Conservation (phyloP, 2,888 invertebrate genomes). For the Cremastinae sp. region DNA sequence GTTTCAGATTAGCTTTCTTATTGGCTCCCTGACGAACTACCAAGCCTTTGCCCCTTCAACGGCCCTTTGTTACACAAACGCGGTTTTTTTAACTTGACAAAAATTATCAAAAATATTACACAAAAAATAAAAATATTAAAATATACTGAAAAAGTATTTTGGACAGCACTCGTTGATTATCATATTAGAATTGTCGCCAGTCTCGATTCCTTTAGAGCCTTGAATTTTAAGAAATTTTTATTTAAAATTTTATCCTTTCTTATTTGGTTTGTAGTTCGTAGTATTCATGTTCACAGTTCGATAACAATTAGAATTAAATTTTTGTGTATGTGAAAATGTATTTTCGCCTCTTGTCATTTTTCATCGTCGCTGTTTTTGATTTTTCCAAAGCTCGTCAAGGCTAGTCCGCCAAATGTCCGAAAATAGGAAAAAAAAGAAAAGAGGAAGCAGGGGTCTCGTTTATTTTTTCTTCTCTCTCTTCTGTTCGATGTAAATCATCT, state of each 20-base stretch:
- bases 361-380: conserved; percentile 56
- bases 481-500: conserved; percentile 64
- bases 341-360: conserved; percentile 45
- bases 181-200: conserved; percentile 48
- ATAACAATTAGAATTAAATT: conserved; percentile 54
- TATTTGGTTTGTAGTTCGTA: conserved; percentile 24
- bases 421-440: conserved; percentile 10
- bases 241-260: conserved; percentile 8
- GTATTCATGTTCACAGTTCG: conserved; percentile 47
- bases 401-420: conserved; percentile 71
- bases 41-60: conserved; percentile 66
- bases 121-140: conserved; percentile 17
- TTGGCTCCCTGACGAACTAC: conserved; percentile 67
- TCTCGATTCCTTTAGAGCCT: conserved; percentile 46
- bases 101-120: conserved; percentile 16
- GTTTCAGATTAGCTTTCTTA: conserved; percentile 64
- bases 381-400: conserved; percentile 76
- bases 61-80: conserved; percentile 53
- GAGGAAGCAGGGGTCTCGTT: conserved; percentile 51
- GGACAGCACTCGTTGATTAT: conserved; percentile 53
- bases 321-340: conserved; percentile 56
- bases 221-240: conserved; percentile 13
- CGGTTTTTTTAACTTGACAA: conserved; percentile 50
- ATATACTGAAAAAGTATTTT: conserved; percentile 48
- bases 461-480: conserved; percentile 59